Evolutionary conservation across 2,888 invertebrate genomes (phyloP), one percentile per base, ranked within the genome.

Genomic region (Plagodis pulveraria): DNA sequence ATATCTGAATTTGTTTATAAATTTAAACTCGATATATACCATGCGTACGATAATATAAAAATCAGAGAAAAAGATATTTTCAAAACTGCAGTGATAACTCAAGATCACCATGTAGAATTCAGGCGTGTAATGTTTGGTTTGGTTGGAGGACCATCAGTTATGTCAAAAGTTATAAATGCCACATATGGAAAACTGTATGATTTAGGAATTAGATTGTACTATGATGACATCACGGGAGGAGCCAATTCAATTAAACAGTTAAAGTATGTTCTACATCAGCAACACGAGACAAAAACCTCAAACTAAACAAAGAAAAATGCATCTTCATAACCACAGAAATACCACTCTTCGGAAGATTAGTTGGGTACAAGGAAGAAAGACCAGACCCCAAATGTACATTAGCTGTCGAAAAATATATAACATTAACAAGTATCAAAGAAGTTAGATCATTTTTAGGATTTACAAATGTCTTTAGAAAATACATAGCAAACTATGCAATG

Each of bases 361-460:
- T 45, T 48, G 35, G 35, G 8, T 47, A 36, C 6, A 35, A 47
- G 35, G 36, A 47, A 47, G 36, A 47, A 47, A 5, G 12, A 35
- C 35, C 36, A 47, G 47, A 47, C 12, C 47, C 47, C 36, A 0
- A 38, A 38, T 4, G 38, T 38, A 38, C 38, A 38, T 38, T 9
- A 38, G 38, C 38, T 9, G 47, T 36, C 0, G 12, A 47, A 6
- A 11, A 47, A 47, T 47, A 36, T 36, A 35, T 11, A 35, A 12
- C 35, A 38, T 38, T 48, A 8, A 36, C 11, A 11, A 48, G 8
- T 2, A 7, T 48, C 47, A 48, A n/a, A 36, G 56, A 62, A 58
- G 22, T 62, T 8, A 35, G 56, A 36, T 62, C 62, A 38, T 62
- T 62, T 55, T 45, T 58, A 40, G 63, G 63, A 43, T 63, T 59